Evolutionary conservation across 1,140 invertebrate species (phyloP), one percentile per base, ranked within the genome.

Genomic region (Trichoplusia ni): DNA sequence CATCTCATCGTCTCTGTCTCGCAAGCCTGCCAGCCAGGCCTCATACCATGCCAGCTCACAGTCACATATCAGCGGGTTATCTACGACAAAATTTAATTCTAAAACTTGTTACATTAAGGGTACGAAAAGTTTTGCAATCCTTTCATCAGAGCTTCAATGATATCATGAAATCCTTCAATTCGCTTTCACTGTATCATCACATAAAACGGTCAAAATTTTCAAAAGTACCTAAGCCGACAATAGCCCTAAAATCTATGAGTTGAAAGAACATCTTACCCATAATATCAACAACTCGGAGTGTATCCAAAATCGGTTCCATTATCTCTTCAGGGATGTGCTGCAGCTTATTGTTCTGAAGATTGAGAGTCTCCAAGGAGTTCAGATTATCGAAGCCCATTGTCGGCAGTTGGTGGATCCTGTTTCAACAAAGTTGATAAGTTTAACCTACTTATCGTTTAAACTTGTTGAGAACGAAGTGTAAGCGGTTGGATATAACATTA

Each of bases 41-140:
- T 94, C 93, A 82, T 97, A 96, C 97, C 97, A 98, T 40, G 94
- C 93, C 38, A 98, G 90, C 67, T 97, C 95, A 79, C 97, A 98
- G 69, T 96, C 95, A 81, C 97, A 98, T 33, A 95, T 91, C 67
- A 98, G 84, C 0, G 96, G 96, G 87, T 98, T 98, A 91, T 97
- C 97, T 98, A 82, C 33, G 81, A 6, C 18, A 13, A 67, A 31
- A 46, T n/a, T n/a, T n/a, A n/a, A n/a, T n/a, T n/a, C n/a, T n/a
- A n/a, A n/a, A n/a, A n/a, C n/a, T n/a, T n/a, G n/a, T n/a, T n/a
- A n/a, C n/a, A n/a, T n/a, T n/a, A n/a, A n/a, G n/a, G n/a, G n/a
- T n/a, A n/a, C n/a, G n/a, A n/a, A n/a, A n/a, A n/a, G n/a, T n/a
- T n/a, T n/a, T n/a, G n/a, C n/a, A n/a, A n/a, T n/a, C n/a, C n/a